Evolutionary conservation across 2,113 vertebrate species (phyloP).

Genomic region (Corythoichthys intestinalis): DNA sequence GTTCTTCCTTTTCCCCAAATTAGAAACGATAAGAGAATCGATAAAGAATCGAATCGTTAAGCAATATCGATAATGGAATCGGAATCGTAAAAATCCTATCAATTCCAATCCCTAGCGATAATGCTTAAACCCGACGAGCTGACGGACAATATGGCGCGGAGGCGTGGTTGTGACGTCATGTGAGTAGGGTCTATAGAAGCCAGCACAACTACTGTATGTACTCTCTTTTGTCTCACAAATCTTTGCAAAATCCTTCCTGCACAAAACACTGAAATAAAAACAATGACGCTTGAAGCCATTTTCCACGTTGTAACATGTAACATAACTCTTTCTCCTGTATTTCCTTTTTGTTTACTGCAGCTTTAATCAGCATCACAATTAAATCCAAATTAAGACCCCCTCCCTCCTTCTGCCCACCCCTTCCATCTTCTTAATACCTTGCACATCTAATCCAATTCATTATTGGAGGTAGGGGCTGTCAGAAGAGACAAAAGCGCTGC

Average conservation of each 20-base stretch:
- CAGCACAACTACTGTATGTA: no score
- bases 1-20: no score
- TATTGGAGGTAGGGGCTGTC: constrained; percentile 52
- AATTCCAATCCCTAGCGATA: no score
- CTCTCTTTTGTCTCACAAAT: no score
- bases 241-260: not conserved
- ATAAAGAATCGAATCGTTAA: no score
- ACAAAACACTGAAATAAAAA: not conserved
- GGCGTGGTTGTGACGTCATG: no score
- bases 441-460: constrained; percentile 75
- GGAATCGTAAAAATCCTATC: no score
- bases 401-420: constrained; percentile 34
- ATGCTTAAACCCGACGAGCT: no score
- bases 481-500: constrained; percentile 69
- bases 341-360: not conserved
- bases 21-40: no score
- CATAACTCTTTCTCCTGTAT: not conserved
- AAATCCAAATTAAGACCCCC: not conserved
- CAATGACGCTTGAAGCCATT: not conserved
- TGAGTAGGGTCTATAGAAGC: no score
- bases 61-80: no score
- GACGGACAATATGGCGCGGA: no score
- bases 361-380: not conserved
- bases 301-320: not conserved
- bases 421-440: constrained; percentile 25